Base-by-base conservation (phyloP, 2,797 vertebrate species). In the Brachyalestes nurse region DNA sequence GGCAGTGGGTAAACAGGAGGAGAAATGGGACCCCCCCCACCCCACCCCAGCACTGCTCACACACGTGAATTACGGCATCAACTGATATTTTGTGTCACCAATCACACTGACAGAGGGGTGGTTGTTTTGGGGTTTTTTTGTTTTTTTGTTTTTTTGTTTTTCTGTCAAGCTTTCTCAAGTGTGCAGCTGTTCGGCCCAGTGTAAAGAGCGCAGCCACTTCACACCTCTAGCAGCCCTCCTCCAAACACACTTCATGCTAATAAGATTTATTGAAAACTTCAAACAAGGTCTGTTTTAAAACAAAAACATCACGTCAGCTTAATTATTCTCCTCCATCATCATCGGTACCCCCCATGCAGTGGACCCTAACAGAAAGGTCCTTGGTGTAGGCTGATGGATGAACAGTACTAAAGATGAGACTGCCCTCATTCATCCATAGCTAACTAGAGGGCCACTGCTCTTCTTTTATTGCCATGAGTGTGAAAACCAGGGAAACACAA, bases 1-100 rank as follows among this genome's bases (percentile, higher is more conserved):
- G 88, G 91, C 84, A 70, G 91, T 91, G 88, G 85, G 91, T 93
- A 95, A 96, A 94, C 93, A 93, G 90, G 88, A 83, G 78, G 76
- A 69, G 90, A 78, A 80, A 78, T 74, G 79, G 75, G 58, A 70
- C 55, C 82, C 82, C 80, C 82, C 61, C 74, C 70, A 1, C 47
- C 47, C 47, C 47, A 51, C 47, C 72, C 55, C 12, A 62, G 83
- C 88, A 79, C 75, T 80, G 51, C 79, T 84, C 86, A 84, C 88
- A 87, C 86, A 84, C 79, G 85, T 90, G 91, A 93, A 93, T 93
- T 89, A 91, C 75, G 88, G 40, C 87, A 88, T 89, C 87, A 87
- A 84, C 62, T 91, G 90, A 90, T 87, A 88, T 87, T 14, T 77
- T 58, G 12, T 88, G 90, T 92, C 92, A 89, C 88, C 86, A 85